A percentile compares a stretch with the other conserved stretches of the same genome.
phyloP scores from a whole-genome alignment of 2,797 vertebrate genomes.

The Acanthurus leucopareius region DNA sequence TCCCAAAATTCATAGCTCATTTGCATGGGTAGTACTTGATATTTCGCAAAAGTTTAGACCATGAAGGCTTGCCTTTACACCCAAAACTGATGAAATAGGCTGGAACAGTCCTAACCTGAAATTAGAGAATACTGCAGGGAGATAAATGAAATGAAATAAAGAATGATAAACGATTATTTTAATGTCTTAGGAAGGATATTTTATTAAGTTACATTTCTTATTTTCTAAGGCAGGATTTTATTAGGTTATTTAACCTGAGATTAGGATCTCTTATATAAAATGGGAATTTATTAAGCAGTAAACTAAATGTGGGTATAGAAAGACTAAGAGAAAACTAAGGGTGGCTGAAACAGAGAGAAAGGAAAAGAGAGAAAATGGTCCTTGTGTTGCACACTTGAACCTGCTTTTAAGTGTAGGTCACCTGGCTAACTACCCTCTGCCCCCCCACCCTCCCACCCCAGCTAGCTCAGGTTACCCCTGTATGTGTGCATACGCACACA shows the following conservation, averaged over 20 bases:
- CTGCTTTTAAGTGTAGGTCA: slow-evolving; percentile 76
- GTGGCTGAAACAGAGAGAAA: slow-evolving; percentile 7
- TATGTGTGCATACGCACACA: not conserved
- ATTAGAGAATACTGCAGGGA: slow-evolving; percentile 37
- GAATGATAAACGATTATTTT: slow-evolving; percentile 57
- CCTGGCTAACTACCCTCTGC: slow-evolving; percentile 46
- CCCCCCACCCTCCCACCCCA: not conserved
- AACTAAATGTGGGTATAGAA: slow-evolving; percentile 23
- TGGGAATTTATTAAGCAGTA: slow-evolving; percentile 57
- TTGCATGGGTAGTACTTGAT: slow-evolving; percentile 22
- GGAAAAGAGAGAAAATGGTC: slow-evolving; percentile 38
- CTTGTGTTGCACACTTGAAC: slow-evolving; percentile 81
- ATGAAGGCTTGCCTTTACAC: slow-evolving; percentile 29
- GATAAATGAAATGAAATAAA: slow-evolving; percentile 61
- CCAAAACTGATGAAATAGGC: slow-evolving; percentile 34
- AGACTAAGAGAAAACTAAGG: not conserved
- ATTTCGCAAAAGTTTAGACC: slow-evolving; percentile 46
- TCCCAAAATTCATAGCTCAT: slow-evolving; percentile 3
- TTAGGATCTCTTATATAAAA: slow-evolving; percentile 53
- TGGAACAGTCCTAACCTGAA: slow-evolving; percentile 44
- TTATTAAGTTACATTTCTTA: slow-evolving; percentile 57
- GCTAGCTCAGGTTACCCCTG: slow-evolving; percentile 66
- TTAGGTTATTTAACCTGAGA: slow-evolving; percentile 58
- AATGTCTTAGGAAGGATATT: slow-evolving; percentile 47
- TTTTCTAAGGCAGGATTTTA: slow-evolving; percentile 69